Evolutionary conservation across 2,797 vertebrate species (phyloP).

Genomic region (Schizopygopsis malacanthus): DNA sequence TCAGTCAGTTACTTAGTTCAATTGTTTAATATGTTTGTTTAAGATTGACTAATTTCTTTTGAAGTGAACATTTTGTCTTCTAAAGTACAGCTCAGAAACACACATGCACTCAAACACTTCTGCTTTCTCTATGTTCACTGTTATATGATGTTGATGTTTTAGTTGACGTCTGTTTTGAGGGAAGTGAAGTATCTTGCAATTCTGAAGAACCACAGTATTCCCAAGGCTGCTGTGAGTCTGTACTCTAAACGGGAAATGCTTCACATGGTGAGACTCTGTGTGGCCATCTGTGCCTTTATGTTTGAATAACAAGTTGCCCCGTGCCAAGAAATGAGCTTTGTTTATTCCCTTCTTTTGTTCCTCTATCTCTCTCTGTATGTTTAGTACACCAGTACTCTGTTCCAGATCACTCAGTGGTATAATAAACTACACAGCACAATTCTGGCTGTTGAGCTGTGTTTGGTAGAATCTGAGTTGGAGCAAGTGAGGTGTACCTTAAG

Average conservation of each 20-base stretch:
- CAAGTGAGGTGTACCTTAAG: slow-evolving; percentile 70
- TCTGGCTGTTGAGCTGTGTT: slow-evolving; percentile 74
- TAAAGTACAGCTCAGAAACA: neutral
- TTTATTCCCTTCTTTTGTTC: slow-evolving; percentile 24
- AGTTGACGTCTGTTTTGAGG: slow-evolving; percentile 79
- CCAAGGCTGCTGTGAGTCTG: slow-evolving; percentile 75
- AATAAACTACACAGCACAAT: slow-evolving; percentile 77
- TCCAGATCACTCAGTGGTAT: slow-evolving; percentile 77
- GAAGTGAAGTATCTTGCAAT: slow-evolving; percentile 80
- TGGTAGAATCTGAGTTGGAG: slow-evolving; percentile 72
- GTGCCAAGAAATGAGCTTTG: neutral
- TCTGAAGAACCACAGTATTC: slow-evolving; percentile 76
- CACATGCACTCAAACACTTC: neutral
- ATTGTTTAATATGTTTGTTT: neutral
- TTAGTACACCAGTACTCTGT: slow-evolving; percentile 75
- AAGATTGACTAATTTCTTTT: neutral
- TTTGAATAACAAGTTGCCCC: neutral
- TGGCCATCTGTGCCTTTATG: slow-evolving; percentile 8
- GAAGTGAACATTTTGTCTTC: too few species aligned
- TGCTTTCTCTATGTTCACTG: neutral
- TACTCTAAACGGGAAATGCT: slow-evolving; percentile 77
- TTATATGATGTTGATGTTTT: slow-evolving; percentile 36
- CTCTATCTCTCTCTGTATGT: slow-evolving; percentile 29
- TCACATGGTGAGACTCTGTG: slow-evolving; percentile 70
- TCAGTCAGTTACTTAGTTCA: neutral